phyloP scores from a whole-genome alignment of 2,113 vertebrate genomes.

The Ictalurus punctatus region DNA sequence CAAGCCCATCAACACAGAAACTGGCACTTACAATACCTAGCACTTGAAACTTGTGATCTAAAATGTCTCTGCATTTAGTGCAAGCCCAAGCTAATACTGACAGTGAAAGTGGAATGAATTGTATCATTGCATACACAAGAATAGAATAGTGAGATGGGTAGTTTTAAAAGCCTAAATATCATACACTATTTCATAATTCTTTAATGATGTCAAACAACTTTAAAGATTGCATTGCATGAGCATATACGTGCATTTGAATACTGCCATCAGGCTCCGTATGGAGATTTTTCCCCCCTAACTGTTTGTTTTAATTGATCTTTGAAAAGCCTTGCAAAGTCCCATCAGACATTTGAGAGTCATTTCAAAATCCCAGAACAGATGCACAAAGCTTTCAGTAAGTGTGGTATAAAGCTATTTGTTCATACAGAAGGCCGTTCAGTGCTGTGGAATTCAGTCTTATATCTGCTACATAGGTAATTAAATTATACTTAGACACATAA shows the following conservation, averaged over 20 bases:
- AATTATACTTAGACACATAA: too few species aligned
- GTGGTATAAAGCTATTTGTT: constrained; percentile 49
- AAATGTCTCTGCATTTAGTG: neutral
- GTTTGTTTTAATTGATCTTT: neutral
- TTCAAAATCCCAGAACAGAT: neutral
- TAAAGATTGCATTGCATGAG: too few species aligned
- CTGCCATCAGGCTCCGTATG: too few species aligned
- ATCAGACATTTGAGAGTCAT: neutral
- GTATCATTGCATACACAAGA: neutral
- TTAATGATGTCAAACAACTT: too few species aligned
- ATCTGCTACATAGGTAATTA: constrained; percentile 46
- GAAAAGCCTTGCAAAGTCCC: neutral
- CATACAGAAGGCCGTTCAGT: constrained; percentile 37
- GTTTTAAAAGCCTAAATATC: neutral
- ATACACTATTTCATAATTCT: neutral
- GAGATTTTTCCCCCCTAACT: neutral
- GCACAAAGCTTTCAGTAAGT: constrained; percentile 9
- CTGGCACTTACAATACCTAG: constrained; percentile 19
- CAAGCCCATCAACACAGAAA: constrained; percentile 28
- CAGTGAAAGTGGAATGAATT: neutral
- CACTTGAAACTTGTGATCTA: neutral
- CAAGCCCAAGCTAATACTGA: neutral
- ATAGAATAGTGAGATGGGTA: neutral
- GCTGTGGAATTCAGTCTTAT: constrained; percentile 53
- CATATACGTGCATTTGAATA: too few species aligned